These are phyloP conservation scores for Drosophila eohydei DNA, from an alignment of 2,888 invertebrate genomes.

Conservation along the genomic window DNA sequence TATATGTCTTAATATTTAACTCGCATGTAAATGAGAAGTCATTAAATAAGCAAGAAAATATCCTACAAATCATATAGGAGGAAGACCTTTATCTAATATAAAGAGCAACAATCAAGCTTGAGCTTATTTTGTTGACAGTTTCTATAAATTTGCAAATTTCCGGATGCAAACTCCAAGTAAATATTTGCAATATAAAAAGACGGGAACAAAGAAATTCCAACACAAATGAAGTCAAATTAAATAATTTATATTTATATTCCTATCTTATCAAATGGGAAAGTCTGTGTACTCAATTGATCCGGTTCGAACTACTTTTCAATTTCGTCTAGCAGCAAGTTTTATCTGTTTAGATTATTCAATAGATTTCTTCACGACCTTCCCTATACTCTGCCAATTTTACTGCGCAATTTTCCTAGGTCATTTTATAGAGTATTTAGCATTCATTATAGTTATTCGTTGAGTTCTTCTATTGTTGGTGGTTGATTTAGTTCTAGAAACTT, in stretches of 20 bases:
- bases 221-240: not conserved
- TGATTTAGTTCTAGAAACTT: slow-evolving; percentile 37
- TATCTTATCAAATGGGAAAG: slow-evolving; percentile 1
- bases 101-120: not conserved
- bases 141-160: not conserved
- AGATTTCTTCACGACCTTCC: not conserved
- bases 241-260: slow-evolving; percentile 2
- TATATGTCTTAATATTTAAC: too few species aligned
- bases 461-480: slow-evolving; percentile 38
- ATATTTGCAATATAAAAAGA: not conserved
- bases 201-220: not conserved
- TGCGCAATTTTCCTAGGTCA: not conserved
- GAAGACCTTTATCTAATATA: not conserved
- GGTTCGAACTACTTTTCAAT: not conserved
- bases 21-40: too few species aligned
- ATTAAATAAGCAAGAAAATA: too few species aligned
- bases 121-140: not conserved
- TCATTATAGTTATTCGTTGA: not conserved
- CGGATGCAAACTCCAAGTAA: not conserved
- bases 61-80: not conserved
- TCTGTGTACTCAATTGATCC: not conserved
- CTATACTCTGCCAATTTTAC: not conserved
- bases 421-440: slow-evolving; percentile 18
- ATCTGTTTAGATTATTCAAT: not conserved
- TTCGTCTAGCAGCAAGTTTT: too few species aligned